Percentiles rank a stretch among this genome's conserved stretches.
Evolutionary conservation across 2,888 invertebrate species (phyloP).

Genomic region (Pilophorus perplexus): DNA sequence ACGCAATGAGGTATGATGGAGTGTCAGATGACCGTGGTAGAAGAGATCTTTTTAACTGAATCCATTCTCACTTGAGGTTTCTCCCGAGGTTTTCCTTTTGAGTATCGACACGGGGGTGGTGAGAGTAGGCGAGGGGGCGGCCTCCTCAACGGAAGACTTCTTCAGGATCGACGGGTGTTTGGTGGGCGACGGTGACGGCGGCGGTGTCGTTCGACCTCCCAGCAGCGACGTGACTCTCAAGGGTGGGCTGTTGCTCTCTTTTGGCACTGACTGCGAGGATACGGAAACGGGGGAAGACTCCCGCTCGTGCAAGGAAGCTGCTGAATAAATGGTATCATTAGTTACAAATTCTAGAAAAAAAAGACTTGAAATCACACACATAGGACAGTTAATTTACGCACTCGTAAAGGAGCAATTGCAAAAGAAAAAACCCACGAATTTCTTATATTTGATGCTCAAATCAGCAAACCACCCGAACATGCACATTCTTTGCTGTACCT

Average conservation of each 20-base stretch:
- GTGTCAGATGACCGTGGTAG: too few species aligned
- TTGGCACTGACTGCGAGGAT: too few species aligned
- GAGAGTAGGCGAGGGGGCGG: slow-evolving; percentile 46
- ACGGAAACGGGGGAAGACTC: slow-evolving; percentile 11
- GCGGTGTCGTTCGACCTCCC: neutral
- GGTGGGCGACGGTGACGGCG: slow-evolving; percentile 37
- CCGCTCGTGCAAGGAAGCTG: slow-evolving; percentile 36
- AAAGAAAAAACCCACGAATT: too few species aligned
- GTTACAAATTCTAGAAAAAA: too few species aligned
- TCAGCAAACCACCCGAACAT: too few species aligned
- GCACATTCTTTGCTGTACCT: too few species aligned
- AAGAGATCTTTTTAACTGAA: too few species aligned
- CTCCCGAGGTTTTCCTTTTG: slow-evolving; percentile 58
- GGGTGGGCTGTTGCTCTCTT: slow-evolving; percentile 1
- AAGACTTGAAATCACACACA: too few species aligned
- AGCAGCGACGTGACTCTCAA: slow-evolving; percentile 13
- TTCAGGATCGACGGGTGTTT: slow-evolving; percentile 62
- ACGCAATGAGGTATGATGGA: too few species aligned
- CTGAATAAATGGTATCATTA: neutral
- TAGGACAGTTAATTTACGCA: too few species aligned
- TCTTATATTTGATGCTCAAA: too few species aligned
- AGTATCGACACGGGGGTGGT: slow-evolving; percentile 58
- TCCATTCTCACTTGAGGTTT: slow-evolving; percentile 48
- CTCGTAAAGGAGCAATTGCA: too few species aligned
- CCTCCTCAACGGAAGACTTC: slow-evolving; percentile 63